Conservation (phyloP, 53 echinoderm and acorn worm genomes). For the Crossaster papposus region DNA sequence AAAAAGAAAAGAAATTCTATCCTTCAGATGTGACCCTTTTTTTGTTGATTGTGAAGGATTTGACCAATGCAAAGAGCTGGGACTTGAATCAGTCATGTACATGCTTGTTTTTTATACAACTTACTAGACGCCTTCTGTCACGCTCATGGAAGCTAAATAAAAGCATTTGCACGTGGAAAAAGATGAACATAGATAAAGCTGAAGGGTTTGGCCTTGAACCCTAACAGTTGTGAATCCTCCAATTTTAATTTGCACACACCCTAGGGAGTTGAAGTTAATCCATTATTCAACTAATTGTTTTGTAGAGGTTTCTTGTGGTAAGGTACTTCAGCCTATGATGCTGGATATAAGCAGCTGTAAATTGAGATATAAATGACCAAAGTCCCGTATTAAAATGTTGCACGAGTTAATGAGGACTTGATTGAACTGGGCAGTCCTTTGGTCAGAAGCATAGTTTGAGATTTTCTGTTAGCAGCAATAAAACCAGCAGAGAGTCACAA, state of each 20-base stretch:
- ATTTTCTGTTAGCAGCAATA: neutral
- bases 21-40: neutral
- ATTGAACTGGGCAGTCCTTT: neutral
- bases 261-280: neutral
- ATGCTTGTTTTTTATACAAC: neutral
- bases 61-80: conserved; percentile 12
- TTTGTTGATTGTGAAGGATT: conserved; percentile 5
- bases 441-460: neutral
- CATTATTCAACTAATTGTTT: neutral
- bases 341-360: neutral
- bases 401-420: neutral
- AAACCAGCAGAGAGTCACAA: too few species aligned
- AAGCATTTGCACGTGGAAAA: neutral
- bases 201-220: neutral
- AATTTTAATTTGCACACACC: too few species aligned
- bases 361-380: neutral
- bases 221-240: too few species aligned
- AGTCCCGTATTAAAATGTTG: neutral
- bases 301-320: neutral
- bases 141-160: neutral
- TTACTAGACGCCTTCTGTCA: neutral
- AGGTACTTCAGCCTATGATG: neutral
- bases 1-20: neutral
- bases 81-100: neutral
- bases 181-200: neutral